phyloP scores from a whole-genome alignment of 2,113 vertebrate species.

The Bufo gargarizans region DNA sequence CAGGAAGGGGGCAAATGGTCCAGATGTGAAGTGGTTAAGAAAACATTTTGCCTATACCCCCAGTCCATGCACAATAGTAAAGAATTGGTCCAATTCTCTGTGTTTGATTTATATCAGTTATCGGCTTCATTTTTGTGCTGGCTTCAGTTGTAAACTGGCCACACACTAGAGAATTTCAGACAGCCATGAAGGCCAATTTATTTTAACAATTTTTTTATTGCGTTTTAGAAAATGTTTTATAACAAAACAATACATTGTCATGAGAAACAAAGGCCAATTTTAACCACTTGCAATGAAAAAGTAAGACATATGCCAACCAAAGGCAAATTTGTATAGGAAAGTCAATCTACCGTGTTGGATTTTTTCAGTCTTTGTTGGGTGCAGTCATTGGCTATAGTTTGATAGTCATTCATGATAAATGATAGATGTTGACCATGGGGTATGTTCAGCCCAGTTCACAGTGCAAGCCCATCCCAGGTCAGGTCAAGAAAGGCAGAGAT shows the following conservation, averaged over 20 bases:
- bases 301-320: not conserved
- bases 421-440: not conserved
- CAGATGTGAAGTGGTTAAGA: no score
- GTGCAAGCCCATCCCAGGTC: not conserved
- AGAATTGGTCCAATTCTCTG: not conserved
- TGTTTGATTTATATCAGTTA: not conserved
- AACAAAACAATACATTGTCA: no score
- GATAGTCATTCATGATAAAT: not conserved
- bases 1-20: no score
- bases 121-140: no score
- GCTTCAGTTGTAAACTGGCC: not conserved
- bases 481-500: not conserved
- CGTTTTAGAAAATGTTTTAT: no score
- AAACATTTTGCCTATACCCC: no score
- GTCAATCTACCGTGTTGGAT: not conserved
- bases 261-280: no score
- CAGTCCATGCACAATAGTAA: not conserved
- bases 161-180: not conserved
- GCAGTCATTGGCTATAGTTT: not conserved
- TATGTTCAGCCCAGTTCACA: not conserved
- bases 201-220: not conserved
- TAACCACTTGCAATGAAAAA: not conserved
- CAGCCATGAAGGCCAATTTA: not conserved
- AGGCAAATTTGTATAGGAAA: not conserved
- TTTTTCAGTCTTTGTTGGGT: not conserved